Conservation (phyloP, 2,888 invertebrate genomes). For the Lypha dubia region DNA sequence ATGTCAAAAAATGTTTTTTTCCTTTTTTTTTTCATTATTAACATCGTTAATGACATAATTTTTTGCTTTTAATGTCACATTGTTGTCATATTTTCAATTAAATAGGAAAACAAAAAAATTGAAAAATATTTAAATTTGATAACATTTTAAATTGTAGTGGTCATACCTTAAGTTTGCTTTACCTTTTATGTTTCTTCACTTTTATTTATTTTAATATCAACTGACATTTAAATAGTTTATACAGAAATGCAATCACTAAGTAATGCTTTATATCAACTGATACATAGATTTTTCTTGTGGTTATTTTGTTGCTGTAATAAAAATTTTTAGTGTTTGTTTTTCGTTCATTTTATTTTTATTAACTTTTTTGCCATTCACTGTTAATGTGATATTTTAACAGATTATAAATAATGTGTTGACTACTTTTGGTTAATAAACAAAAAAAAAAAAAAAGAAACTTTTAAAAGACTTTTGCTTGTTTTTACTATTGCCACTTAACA, state of each 20-base stretch:
- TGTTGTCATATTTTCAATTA: conserved; percentile 47
- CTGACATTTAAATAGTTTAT: conserved; percentile 71
- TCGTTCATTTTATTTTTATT: not conserved
- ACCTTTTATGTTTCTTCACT: conserved; percentile 11
- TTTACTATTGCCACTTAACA: not conserved
- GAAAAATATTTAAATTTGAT: conserved; percentile 8
- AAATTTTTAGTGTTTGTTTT: not conserved
- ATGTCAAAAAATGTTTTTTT: not conserved
- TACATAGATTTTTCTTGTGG: conserved; percentile 46
- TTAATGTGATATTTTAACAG: conserved; percentile 67
- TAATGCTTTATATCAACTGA: conserved; percentile 54
- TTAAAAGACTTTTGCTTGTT: conserved; percentile 10
- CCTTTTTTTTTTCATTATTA: not conserved
- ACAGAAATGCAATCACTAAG: conserved; percentile 65
- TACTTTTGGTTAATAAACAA: conserved; percentile 61
- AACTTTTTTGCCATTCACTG: conserved; percentile 25
- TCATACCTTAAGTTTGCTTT: conserved; percentile 31
- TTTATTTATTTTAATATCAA: conserved; percentile 38
- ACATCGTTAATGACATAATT: conserved; percentile 52
- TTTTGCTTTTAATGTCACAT: conserved; percentile 31
- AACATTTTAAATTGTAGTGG: conserved; percentile 44
- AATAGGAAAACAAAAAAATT: not conserved
- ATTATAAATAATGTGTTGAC: conserved; percentile 70
- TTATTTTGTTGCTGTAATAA: conserved; percentile 36
- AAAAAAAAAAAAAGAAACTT: no score